Percentiles rank a stretch among this genome's conserved stretches.
Evolutionary conservation across 1,140 invertebrate genomes (phyloP).

Genomic region (Brachionus rotundiformis): DNA sequence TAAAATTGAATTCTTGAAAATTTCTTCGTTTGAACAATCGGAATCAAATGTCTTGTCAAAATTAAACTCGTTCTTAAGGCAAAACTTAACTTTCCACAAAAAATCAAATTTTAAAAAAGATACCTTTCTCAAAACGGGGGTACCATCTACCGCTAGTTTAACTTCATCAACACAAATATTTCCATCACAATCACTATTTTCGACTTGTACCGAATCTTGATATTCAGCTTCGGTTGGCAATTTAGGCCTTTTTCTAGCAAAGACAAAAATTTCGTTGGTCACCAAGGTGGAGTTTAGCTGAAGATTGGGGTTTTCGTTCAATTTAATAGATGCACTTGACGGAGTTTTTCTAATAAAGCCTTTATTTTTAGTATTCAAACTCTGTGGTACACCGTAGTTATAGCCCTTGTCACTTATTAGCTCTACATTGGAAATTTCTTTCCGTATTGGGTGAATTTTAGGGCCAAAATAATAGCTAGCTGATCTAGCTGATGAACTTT

Average conservation of each 20-base stretch:
- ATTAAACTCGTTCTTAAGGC: constrained; percentile 29
- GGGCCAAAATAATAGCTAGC: constrained; percentile 6
- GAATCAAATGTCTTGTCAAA: constrained; percentile 44
- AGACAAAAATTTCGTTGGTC: constrained; percentile 39
- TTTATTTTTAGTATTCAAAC: neutral
- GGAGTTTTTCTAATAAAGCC: constrained; percentile 8
- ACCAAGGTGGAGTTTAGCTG: neutral
- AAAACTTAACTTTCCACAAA: neutral
- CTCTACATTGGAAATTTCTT: neutral
- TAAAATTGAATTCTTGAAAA: neutral
- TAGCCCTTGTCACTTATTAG: neutral
- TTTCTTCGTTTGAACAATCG: neutral
- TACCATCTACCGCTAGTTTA: constrained; percentile 2
- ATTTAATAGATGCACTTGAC: neutral
- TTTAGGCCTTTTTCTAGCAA: constrained; percentile 31
- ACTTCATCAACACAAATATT: constrained; percentile 25
- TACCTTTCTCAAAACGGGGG: constrained; percentile 39
- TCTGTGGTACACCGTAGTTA: constrained; percentile 34
- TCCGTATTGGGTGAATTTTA: neutral
- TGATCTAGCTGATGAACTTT: neutral
- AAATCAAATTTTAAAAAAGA: neutral
- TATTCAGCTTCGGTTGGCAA: neutral
- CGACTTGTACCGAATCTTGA: neutral
- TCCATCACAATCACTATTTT: neutral
- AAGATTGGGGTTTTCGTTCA: neutral